A percentile compares a stretch with the other conserved stretches of the same genome.
Evolutionary conservation across 2,113 vertebrate genomes (phyloP).

Genomic region (Elgaria multicarinata): DNA sequence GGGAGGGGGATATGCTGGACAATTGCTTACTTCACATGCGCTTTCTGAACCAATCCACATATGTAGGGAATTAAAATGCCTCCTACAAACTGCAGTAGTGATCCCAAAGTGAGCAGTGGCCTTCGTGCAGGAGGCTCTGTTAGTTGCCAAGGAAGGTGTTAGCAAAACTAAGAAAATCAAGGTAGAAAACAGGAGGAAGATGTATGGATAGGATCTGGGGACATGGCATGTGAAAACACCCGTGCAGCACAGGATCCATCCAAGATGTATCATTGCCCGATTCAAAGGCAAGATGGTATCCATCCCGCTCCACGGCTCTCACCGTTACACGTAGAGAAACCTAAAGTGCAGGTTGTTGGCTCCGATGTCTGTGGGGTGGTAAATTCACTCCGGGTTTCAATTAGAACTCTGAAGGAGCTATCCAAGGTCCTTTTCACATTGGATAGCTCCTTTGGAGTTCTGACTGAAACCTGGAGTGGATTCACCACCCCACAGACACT

Average conservation of each 20-base stretch:
- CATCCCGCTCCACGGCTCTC: too few relatives aligned
- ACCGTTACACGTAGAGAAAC: too few relatives aligned
- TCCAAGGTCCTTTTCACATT: too few relatives aligned
- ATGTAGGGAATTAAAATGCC: constrained; percentile 56
- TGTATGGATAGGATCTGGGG: neutral
- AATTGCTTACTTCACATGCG: constrained; percentile 30
- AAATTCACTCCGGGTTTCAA: too few relatives aligned
- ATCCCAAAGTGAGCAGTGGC: constrained; percentile 32
- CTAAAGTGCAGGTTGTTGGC: too few relatives aligned
- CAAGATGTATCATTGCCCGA: neutral
- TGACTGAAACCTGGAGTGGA: too few relatives aligned
- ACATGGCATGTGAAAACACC: neutral
- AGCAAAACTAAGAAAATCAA: neutral
- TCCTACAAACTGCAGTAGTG: constrained; percentile 47
- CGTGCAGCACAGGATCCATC: neutral
- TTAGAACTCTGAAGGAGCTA: too few relatives aligned
- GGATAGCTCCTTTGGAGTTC: too few relatives aligned
- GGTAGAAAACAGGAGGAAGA: neutral
- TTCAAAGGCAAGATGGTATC: too few relatives aligned
- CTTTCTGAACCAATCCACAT: constrained; percentile 51
- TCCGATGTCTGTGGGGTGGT: too few relatives aligned
- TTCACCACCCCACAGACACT: too few relatives aligned
- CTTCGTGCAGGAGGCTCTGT: neutral
- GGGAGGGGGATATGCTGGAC: constrained; percentile 6
- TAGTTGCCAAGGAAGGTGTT: neutral